Evolutionary conservation across 2,797 vertebrate species (phyloP).

Genomic region (Anguilla marmorata): DNA sequence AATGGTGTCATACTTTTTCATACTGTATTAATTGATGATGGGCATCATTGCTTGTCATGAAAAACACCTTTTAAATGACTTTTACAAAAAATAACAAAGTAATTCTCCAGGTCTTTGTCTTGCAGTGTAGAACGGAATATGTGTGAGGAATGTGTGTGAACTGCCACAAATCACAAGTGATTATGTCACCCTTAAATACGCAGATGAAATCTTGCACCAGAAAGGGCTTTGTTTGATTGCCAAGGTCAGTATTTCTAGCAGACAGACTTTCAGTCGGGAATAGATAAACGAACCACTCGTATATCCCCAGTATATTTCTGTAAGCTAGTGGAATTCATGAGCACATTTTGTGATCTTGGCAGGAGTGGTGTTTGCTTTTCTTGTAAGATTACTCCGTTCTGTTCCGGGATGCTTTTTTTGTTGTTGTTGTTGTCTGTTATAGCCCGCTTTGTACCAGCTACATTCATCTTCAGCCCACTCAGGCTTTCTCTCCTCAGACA

Average conservation of each 20-base stretch:
- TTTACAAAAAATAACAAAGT: background rate
- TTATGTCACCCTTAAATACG: background rate
- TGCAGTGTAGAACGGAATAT: background rate
- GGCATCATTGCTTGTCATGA: too few species aligned
- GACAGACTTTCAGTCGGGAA: background rate
- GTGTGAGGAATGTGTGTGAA: background rate
- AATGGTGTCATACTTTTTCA: too few species aligned
- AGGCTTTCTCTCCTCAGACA: background rate
- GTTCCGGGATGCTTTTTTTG: background rate
- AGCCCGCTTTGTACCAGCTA: background rate
- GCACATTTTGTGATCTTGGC: slow-evolving; percentile 17
- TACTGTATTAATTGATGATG: too few species aligned
- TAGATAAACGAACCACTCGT: background rate
- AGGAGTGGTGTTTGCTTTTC: background rate
- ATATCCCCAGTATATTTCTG: slow-evolving; percentile 6
- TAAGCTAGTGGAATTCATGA: background rate
- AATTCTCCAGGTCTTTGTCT: background rate
- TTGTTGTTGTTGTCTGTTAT: background rate
- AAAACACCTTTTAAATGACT: background rate
- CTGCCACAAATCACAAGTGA: background rate
- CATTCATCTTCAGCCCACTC: background rate
- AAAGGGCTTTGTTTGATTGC: background rate
- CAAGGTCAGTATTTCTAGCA: slow-evolving; percentile 6
- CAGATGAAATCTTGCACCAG: background rate
- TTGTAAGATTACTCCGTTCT: slow-evolving; percentile 18